These are phyloP conservation scores for Athalia cordata DNA, from an alignment of 2,888 invertebrate species.

Conservation along the genomic window DNA sequence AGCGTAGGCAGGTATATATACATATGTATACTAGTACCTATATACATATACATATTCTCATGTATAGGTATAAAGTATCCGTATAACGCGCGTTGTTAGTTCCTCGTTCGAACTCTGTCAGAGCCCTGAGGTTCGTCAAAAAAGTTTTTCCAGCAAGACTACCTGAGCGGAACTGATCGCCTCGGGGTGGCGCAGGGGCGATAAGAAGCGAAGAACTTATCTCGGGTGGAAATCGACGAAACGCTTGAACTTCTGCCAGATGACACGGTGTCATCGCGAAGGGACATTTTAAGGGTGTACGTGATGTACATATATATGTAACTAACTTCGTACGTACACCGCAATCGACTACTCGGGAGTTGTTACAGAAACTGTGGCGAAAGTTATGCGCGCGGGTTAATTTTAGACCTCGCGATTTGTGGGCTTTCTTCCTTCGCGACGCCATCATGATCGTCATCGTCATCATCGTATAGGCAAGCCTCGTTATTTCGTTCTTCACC, in stretches of 20 bases:
- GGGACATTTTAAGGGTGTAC: slow-evolving; percentile 9
- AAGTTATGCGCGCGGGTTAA: not conserved
- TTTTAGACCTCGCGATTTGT: not conserved
- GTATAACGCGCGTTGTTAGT: too few species aligned
- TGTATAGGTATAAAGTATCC: not conserved
- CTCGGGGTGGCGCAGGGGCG: slow-evolving; percentile 17
- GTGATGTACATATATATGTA: not conserved
- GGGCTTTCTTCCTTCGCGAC: not conserved
- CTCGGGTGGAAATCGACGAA: slow-evolving; percentile 18
- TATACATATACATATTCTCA: not conserved
- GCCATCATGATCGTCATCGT: not conserved
- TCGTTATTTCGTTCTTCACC: slow-evolving; percentile 3
- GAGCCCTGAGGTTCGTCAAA: not conserved
- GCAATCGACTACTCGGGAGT: slow-evolving; percentile 2
- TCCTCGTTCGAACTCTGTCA: too few species aligned
- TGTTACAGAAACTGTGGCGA: not conserved
- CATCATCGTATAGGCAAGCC: too few species aligned
- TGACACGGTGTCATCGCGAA: slow-evolving; percentile 17
- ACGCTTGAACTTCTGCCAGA: slow-evolving; percentile 35
- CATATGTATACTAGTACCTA: not conserved
- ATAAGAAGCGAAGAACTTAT: slow-evolving; percentile 36
- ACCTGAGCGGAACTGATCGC: slow-evolving; percentile 43
- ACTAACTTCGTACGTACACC: not conserved
- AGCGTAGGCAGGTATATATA: slow-evolving; percentile 1
- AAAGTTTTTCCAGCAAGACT: slow-evolving; percentile 31